phyloP scores from a whole-genome alignment of 2,888 invertebrate genomes.

The Salticus scenicus region DNA sequence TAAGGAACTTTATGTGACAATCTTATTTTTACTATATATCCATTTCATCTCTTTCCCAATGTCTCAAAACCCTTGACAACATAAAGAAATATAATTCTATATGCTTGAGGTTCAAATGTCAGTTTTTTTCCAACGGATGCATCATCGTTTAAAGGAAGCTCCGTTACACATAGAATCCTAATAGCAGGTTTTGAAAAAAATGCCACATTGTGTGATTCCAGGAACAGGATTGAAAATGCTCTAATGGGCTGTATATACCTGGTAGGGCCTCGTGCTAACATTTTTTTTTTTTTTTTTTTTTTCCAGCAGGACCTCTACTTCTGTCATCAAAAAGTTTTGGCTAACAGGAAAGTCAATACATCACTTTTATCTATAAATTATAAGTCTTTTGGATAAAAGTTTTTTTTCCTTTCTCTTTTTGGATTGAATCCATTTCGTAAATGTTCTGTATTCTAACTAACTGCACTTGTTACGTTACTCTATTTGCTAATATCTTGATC shows the following conservation, averaged over 20 bases:
- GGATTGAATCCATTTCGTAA: no score
- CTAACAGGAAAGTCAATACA: not conserved
- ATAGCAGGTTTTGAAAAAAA: slow-evolving; percentile 18
- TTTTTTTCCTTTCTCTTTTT: no score
- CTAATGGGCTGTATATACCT: slow-evolving; percentile 1
- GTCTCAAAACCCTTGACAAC: slow-evolving; percentile 23
- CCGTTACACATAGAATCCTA: slow-evolving; percentile 11
- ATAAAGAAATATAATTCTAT: slow-evolving; percentile 35
- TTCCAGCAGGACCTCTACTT: not conserved
- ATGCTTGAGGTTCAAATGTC: not conserved
- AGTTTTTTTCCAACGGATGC: not conserved
- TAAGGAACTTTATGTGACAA: slow-evolving; percentile 36
- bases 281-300: not conserved
- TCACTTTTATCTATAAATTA: not conserved
- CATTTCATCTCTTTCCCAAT: slow-evolving; percentile 42
- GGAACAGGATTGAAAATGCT: not conserved
- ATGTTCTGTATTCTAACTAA: no score
- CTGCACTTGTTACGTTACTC: no score
- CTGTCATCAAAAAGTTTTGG: not conserved
- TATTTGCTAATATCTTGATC: no score
- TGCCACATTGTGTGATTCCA: slow-evolving; percentile 7
- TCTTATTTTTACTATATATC: slow-evolving; percentile 25
- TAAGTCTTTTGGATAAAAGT: not conserved
- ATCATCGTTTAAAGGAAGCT: not conserved
- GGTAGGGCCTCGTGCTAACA: not conserved